A percentile compares a stretch with the other conserved stretches of the same genome.
These are phyloP conservation scores for Drosophila vallismaia DNA, from an alignment of 2,888 invertebrate genomes.

Conservation along the genomic window DNA sequence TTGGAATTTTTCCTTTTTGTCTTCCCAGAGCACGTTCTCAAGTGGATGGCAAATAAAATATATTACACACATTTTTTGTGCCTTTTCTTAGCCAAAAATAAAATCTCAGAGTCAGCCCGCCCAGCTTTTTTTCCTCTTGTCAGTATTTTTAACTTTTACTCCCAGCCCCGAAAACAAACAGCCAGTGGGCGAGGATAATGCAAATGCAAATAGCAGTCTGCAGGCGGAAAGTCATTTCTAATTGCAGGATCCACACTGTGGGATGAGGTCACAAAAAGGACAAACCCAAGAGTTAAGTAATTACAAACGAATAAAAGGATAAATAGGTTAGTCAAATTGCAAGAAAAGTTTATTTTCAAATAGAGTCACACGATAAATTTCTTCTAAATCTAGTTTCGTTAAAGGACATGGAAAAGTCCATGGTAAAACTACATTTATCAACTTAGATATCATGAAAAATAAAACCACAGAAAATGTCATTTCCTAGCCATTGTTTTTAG, in stretches of 20 bases:
- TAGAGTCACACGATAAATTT: not conserved
- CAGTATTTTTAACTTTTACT: constrained; percentile 9
- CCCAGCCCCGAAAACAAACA: not conserved
- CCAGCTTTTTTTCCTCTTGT: too few species aligned
- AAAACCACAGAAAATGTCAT: not conserved
- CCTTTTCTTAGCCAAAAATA: not conserved
- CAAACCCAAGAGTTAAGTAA: not conserved
- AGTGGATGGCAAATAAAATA: constrained; percentile 34
- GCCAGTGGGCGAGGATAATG: constrained; percentile 22
- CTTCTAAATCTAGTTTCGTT: not conserved
- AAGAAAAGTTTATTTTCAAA: too few species aligned
- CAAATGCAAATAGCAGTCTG: constrained; percentile 25
- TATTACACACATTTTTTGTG: constrained; percentile 24
- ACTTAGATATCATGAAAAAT: not conserved
- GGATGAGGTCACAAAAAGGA: not conserved
- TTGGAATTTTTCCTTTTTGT: constrained; percentile 1
- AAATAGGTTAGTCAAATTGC: too few species aligned
- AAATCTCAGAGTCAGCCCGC: not conserved
- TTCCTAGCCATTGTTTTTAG: not conserved
- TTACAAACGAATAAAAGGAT: not conserved
- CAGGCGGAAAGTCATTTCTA: constrained; percentile 17
- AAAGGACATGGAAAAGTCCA: not conserved
- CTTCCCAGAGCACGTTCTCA: constrained; percentile 1
- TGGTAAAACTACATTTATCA: not conserved
- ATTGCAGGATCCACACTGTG: constrained; percentile 12